Evolutionary conservation across 2,113 vertebrate species (phyloP).

Genomic region (Stegostoma tigrinum): DNA sequence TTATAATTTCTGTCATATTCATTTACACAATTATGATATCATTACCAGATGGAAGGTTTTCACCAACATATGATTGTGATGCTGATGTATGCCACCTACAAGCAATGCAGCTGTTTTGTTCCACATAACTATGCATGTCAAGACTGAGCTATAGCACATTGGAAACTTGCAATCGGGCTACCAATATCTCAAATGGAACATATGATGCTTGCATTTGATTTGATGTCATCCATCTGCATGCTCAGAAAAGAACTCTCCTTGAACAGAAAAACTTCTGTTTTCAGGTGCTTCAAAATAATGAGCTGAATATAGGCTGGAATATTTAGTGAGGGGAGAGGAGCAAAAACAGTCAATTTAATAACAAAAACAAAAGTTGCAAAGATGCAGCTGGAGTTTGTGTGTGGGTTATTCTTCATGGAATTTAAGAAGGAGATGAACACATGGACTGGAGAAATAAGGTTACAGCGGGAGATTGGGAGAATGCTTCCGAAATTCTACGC

Average conservation of each 20-base stretch:
- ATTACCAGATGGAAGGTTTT: neutral
- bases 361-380: neutral
- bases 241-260: neutral
- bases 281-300: neutral
- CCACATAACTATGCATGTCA: neutral
- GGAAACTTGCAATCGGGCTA: neutral
- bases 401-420: too few relatives aligned
- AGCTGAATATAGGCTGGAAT: neutral
- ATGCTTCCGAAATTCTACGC: neutral
- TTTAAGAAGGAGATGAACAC: too few relatives aligned
- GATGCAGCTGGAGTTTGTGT: neutral
- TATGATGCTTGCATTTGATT: neutral
- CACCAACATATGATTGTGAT: neutral
- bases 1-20: neutral
- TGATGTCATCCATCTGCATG: neutral
- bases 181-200: neutral
- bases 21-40: neutral
- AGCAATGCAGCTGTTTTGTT: neutral
- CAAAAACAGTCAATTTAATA: neutral
- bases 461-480: neutral
- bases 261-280: neutral
- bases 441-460: neutral
- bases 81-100: neutral
- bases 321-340: neutral
- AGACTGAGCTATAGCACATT: neutral